Evolutionary conservation across 2,888 invertebrate genomes (phyloP).

Genomic region (Labia minor): DNA sequence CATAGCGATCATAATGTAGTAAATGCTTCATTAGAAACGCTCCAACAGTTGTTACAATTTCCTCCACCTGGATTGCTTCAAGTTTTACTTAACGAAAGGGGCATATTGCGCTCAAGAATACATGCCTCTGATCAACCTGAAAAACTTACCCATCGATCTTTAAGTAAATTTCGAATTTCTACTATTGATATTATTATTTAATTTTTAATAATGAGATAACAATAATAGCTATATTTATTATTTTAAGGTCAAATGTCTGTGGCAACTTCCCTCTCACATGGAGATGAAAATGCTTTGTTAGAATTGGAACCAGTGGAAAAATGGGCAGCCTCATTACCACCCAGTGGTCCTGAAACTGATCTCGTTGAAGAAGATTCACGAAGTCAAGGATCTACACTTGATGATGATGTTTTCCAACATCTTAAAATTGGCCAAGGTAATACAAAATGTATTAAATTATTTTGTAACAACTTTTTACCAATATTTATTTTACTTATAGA

Average conservation of each 20-base stretch:
- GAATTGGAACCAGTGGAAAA: conserved; percentile 30
- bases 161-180: conserved; percentile 38
- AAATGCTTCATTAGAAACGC: conserved; percentile 72
- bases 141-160: conserved; percentile 41
- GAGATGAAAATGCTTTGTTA: conserved; percentile 34
- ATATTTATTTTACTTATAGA: not conserved
- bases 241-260: conserved; percentile 39
- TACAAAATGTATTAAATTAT: not conserved
- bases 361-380: conserved; percentile 26
- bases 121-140: conserved; percentile 33
- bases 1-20: conserved; percentile 76
- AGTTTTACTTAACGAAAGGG: conserved; percentile 43
- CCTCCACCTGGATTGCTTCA: conserved; percentile 43
- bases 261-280: conserved; percentile 33
- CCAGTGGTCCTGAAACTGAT: conserved; percentile 33
- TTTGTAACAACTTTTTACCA: too few species aligned
- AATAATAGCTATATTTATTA: too few species aligned
- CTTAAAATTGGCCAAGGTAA: conserved; percentile 13
- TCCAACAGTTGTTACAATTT: conserved; percentile 50
- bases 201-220: too few species aligned
- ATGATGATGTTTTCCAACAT: not conserved
- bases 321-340: conserved; percentile 27
- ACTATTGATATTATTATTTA: too few species aligned
- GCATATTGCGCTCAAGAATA: conserved; percentile 38
- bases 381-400: conserved; percentile 15